Conservation (phyloP, 2,797 vertebrate species). For the Sebastes minor region DNA sequence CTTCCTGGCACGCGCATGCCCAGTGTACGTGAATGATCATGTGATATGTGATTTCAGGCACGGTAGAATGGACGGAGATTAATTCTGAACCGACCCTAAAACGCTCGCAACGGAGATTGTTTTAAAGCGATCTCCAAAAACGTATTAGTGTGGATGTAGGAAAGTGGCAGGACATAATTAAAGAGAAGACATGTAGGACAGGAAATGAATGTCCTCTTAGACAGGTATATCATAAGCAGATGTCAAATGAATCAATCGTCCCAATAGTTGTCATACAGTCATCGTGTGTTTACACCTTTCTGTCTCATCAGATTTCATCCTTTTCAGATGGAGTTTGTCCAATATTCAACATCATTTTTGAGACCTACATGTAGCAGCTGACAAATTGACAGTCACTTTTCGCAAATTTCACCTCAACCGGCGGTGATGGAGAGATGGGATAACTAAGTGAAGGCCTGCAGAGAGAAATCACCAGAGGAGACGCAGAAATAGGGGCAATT, state of each 20-base stretch:
- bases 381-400: constrained; percentile 52
- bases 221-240: background rate
- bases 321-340: constrained; percentile 14
- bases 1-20: no score
- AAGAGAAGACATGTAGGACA: background rate
- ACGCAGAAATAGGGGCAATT: constrained; percentile 68
- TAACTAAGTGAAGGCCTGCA: constrained; percentile 46
- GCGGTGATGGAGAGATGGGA: constrained; percentile 63
- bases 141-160: no score
- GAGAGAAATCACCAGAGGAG: constrained; percentile 54
- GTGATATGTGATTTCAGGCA: no score
- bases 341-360: constrained; percentile 11
- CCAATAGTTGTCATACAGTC: constrained; percentile 19
- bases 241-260: constrained; percentile 26
- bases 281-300: constrained; percentile 20
- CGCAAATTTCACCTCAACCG: constrained; percentile 39
- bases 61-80: no score
- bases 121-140: no score
- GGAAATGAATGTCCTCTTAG: constrained; percentile 3
- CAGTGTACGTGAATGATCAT: no score
- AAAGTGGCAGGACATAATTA: background rate
- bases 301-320: constrained; percentile 30
- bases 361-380: background rate
- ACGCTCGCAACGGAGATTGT: fast-evolving
- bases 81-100: no score